phyloP scores from a whole-genome alignment of 2,113 vertebrate genomes.

The Lonchura striata region DNA sequence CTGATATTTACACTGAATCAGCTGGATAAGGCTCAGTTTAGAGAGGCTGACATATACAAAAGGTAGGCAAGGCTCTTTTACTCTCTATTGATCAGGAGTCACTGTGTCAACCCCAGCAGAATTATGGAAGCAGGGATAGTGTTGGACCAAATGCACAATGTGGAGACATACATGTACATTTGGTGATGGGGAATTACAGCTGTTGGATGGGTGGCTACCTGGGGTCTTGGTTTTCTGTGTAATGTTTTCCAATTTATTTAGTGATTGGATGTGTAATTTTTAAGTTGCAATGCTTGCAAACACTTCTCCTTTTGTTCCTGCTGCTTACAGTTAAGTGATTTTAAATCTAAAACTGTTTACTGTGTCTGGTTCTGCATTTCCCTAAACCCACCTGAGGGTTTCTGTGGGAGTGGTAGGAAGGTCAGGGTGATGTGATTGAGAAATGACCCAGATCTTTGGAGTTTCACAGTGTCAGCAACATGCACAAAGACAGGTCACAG shows the following conservation, averaged over 20 bases:
- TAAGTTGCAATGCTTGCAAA: not conserved
- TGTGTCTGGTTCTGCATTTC: not conserved
- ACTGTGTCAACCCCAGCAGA: not conserved
- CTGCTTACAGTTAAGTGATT: not conserved
- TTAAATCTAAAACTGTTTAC: not conserved
- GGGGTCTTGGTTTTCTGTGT: not conserved
- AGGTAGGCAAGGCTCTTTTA: not conserved
- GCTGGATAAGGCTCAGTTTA: not conserved
- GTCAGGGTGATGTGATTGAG: not conserved
- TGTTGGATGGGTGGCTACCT: not conserved
- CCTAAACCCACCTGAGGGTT: not conserved
- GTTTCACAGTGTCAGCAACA: not conserved
- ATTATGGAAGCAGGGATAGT: not conserved
- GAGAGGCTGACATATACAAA: not conserved
- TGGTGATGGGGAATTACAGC: not conserved
- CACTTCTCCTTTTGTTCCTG: not conserved
- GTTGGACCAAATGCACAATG: not conserved
- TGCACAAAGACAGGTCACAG: not conserved
- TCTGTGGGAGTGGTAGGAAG: not conserved
- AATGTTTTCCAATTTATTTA: not conserved
- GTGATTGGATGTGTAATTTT: not conserved
- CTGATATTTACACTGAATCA: not conserved
- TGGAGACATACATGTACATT: not conserved
- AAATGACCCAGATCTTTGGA: not conserved
- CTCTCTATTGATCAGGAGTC: not conserved